phyloP scores from a whole-genome alignment of 2,797 vertebrate genomes.

The Poecilia picta region DNA sequence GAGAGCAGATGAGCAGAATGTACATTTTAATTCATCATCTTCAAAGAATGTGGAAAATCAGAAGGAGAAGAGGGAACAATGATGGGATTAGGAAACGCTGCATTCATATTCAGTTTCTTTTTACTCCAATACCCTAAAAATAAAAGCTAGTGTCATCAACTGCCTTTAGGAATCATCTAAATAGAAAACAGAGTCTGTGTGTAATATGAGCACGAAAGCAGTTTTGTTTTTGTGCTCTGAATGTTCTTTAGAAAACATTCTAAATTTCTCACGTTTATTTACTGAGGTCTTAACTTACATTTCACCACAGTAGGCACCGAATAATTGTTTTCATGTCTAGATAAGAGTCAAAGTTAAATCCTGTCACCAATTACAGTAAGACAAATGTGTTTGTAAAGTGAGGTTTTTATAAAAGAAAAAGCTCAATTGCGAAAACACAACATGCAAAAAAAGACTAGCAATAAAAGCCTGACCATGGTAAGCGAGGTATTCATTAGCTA shows the following conservation, averaged over 20 bases:
- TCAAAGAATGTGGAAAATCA: too few species aligned
- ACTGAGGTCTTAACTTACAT: too few species aligned
- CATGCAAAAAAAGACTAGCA: not conserved
- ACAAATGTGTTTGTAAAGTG: too few species aligned
- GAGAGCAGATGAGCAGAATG: not conserved
- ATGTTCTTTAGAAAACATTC: not conserved
- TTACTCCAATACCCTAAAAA: not conserved
- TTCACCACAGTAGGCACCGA: too few species aligned
- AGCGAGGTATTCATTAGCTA: not conserved
- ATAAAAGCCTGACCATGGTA: not conserved
- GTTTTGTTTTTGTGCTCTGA: not conserved
- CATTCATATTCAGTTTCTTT: not conserved
- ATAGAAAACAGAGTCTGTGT: not conserved
- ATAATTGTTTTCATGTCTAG: too few species aligned
- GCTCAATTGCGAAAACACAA: too few species aligned
- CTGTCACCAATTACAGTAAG: too few species aligned
- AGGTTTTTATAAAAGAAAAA: too few species aligned
- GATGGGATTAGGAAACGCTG: not conserved
- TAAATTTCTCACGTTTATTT: too few species aligned
- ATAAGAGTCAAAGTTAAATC: too few species aligned
- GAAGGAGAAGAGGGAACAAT: not conserved
- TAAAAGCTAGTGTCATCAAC: not conserved
- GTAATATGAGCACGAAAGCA: not conserved
- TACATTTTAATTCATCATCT: not conserved
- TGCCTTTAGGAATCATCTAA: not conserved